Conservation (phyloP, 2,113 vertebrate genomes). For the Epinephelus fuscoguttatus region DNA sequence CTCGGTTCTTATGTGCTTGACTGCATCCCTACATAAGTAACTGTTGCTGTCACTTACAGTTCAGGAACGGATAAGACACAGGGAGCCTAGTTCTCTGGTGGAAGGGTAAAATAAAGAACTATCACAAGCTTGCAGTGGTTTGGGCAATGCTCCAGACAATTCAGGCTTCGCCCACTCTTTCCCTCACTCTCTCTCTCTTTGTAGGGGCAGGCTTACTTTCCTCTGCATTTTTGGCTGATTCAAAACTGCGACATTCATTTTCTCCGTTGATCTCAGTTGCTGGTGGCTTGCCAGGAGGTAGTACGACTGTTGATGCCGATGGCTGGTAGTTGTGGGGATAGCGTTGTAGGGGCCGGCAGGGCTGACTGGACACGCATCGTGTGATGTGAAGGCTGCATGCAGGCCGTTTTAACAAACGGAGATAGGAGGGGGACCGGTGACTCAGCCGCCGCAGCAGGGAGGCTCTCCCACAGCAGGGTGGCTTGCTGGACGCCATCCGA, state of each 20-base stretch:
- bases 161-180: slow-evolving; percentile 73
- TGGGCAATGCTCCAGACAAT: slow-evolving; percentile 74
- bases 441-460: slow-evolving; percentile 38
- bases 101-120: slow-evolving; percentile 80
- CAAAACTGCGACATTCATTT: slow-evolving; percentile 67
- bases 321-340: slow-evolving; percentile 42
- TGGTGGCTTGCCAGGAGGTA: slow-evolving; percentile 72
- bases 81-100: slow-evolving; percentile 81
- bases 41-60: slow-evolving; percentile 85
- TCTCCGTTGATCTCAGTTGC: slow-evolving; percentile 62
- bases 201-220: slow-evolving; percentile 63
- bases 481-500: slow-evolving; percentile 45
- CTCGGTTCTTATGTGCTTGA: slow-evolving; percentile 67
- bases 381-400: slow-evolving; percentile 53
- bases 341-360: slow-evolving; percentile 35
- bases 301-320: slow-evolving; percentile 53
- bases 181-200: slow-evolving; percentile 66
- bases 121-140: slow-evolving; percentile 79
- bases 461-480: slow-evolving; percentile 34
- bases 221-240: slow-evolving; percentile 67
- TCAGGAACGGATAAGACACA: slow-evolving; percentile 81
- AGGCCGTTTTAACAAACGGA: slow-evolving; percentile 46
- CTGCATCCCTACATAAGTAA: slow-evolving; percentile 76
- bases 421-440: slow-evolving; percentile 28
- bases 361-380: slow-evolving; percentile 32